Conservation (phyloP, 2,113 vertebrate genomes). For the Mastomys natalensis region DNA sequence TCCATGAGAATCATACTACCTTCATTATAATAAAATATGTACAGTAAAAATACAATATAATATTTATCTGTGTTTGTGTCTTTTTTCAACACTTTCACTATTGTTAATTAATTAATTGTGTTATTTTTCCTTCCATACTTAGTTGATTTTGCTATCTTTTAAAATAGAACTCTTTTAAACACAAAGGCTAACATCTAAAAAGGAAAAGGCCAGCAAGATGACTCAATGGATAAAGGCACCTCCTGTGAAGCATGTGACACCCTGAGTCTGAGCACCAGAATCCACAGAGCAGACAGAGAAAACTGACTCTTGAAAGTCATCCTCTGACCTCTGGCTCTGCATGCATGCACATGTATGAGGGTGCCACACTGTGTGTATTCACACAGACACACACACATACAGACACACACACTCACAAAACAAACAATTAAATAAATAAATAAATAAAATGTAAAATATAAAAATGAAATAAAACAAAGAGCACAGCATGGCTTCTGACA, state of each 20-base stretch:
- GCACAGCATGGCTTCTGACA: background rate
- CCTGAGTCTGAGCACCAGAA: background rate
- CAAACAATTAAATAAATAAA: background rate
- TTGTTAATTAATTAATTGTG: background rate
- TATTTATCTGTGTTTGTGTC: background rate
- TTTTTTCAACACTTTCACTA: background rate
- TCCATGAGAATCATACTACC: background rate
- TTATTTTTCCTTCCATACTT: background rate
- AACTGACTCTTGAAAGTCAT: background rate
- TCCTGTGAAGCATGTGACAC: background rate
- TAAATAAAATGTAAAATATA: background rate
- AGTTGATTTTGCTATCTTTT: background rate
- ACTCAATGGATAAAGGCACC: background rate
- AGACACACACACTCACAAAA: background rate
- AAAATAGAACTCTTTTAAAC: background rate
- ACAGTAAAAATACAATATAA: background rate
- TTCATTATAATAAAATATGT: background rate
- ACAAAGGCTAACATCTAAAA: background rate
- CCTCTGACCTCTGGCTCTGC: background rate
- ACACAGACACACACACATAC: too few relatives aligned
- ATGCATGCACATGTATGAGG: background rate
- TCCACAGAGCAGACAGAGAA: background rate
- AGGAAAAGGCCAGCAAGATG: background rate
- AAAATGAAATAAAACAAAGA: background rate
- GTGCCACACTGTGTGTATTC: rapidly evolving